phyloP scores from a whole-genome alignment of 2,113 vertebrate genomes.

The Hydrolagus affinis region DNA sequence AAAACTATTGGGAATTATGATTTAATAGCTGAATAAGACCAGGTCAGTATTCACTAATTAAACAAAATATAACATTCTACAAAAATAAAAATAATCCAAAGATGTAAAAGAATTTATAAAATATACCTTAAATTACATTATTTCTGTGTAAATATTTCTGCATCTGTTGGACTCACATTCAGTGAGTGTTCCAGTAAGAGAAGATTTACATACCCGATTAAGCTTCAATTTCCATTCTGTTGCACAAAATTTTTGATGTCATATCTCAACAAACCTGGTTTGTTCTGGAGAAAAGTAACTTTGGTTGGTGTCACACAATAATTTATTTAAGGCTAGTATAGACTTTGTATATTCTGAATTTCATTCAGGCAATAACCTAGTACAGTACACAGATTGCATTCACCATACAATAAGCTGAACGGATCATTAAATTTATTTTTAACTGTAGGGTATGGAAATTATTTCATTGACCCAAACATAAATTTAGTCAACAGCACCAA shows the following conservation, averaged over 20 bases:
- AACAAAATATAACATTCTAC: too few species aligned
- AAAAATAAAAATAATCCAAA: too few species aligned
- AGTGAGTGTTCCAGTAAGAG: not conserved
- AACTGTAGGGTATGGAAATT: not conserved
- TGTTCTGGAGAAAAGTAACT: not conserved
- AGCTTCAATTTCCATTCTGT: conserved; percentile 3
- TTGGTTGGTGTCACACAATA: not conserved
- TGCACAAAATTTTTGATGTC: not conserved
- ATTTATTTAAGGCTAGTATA: not conserved
- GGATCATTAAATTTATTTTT: not conserved
- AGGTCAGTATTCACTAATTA: too few species aligned
- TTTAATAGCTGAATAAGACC: too few species aligned
- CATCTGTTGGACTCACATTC: not conserved
- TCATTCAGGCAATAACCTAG: not conserved
- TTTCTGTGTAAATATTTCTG: too few species aligned
- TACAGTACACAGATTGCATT: not conserved
- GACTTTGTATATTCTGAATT: not conserved
- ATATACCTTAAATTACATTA: too few species aligned
- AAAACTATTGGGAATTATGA: too few species aligned
- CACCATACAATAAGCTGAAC: not conserved
- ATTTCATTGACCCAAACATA: not conserved
- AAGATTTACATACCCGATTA: not conserved
- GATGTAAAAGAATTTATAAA: too few species aligned
- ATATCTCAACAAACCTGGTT: not conserved
- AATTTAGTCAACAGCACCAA: not conserved